These are phyloP conservation scores for Drosophila auraria DNA, from an alignment of 1,140 invertebrate species.

Conservation along the genomic window DNA sequence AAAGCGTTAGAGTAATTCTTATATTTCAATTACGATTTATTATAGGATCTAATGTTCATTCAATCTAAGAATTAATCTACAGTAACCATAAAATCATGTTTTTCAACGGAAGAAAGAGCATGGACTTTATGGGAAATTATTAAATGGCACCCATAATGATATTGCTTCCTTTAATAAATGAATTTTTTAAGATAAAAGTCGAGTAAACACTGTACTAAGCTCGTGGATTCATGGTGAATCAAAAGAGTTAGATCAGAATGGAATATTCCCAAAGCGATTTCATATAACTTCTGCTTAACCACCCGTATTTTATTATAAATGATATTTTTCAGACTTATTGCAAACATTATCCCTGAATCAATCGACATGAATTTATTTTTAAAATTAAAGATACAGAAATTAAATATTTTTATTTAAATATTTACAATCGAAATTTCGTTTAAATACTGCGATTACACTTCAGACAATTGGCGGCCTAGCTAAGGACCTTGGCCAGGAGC, in stretches of 20 bases:
- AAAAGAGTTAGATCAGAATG: neutral
- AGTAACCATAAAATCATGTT: neutral
- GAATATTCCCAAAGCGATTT: neutral
- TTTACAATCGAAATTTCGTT: neutral
- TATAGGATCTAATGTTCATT: neutral
- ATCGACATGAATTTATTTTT: neutral
- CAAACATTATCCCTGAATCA: neutral
- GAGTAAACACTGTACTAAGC: neutral
- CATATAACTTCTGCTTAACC: neutral
- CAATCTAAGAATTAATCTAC: neutral
- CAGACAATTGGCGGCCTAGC: neutral
- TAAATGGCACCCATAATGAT: neutral
- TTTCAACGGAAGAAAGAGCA: neutral
- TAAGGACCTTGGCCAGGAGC: constrained; percentile 47
- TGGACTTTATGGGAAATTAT: neutral
- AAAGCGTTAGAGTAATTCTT: neutral
- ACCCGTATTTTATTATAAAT: no score
- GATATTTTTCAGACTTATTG: neutral
- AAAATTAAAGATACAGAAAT: neutral
- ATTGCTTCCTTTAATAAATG: neutral
- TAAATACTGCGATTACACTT: neutral
- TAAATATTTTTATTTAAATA: constrained; percentile 17
- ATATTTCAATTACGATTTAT: neutral
- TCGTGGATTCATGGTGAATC: neutral
- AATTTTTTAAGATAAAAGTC: neutral